These are phyloP conservation scores for Caenorhabditis auriculariae DNA, from an alignment of 2,888 invertebrate species.

Conservation along the genomic window DNA sequence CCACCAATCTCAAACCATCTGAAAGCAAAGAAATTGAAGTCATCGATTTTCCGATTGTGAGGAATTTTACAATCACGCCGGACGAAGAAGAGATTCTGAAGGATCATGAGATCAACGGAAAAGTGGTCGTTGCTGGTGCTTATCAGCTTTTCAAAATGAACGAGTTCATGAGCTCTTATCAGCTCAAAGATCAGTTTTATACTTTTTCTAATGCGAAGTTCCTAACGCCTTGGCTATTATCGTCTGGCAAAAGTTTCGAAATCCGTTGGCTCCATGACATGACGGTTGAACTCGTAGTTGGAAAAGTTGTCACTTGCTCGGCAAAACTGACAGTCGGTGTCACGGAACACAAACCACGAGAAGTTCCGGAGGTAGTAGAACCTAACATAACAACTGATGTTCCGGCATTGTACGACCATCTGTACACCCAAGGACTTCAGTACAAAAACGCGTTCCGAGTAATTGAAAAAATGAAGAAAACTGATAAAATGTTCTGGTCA, in stretches of 20 bases:
- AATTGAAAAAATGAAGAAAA: constrained; percentile 12
- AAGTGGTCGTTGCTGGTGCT: constrained; percentile 40
- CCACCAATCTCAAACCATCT: not conserved
- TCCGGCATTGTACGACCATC: constrained; percentile 32
- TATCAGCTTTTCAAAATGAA: constrained; percentile 37
- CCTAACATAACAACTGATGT: constrained; percentile 14
- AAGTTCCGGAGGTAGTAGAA: not conserved
- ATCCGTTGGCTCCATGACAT: constrained; percentile 20
- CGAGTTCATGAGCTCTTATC: constrained; percentile 7
- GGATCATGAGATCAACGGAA: constrained; percentile 35
- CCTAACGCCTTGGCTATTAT: constrained; percentile 23
- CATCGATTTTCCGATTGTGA: constrained; percentile 10
- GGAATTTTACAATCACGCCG: constrained; percentile 4
- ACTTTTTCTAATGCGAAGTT: constrained; percentile 23
- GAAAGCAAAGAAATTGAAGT: constrained; percentile 7
- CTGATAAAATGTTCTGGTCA: constrained; percentile 16
- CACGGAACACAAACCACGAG: no score
- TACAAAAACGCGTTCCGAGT: constrained; percentile 36
- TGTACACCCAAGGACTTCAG: constrained; percentile 33
- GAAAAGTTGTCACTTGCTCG: constrained; percentile 4
- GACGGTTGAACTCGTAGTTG: constrained; percentile 14
- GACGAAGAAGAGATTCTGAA: constrained; percentile 24
- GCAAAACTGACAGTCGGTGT: no score
- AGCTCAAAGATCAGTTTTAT: constrained; percentile 1
- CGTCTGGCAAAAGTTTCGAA: constrained; percentile 12